Conservation (phyloP, 2,113 vertebrate genomes). For the Malurus alboscapulatus region DNA sequence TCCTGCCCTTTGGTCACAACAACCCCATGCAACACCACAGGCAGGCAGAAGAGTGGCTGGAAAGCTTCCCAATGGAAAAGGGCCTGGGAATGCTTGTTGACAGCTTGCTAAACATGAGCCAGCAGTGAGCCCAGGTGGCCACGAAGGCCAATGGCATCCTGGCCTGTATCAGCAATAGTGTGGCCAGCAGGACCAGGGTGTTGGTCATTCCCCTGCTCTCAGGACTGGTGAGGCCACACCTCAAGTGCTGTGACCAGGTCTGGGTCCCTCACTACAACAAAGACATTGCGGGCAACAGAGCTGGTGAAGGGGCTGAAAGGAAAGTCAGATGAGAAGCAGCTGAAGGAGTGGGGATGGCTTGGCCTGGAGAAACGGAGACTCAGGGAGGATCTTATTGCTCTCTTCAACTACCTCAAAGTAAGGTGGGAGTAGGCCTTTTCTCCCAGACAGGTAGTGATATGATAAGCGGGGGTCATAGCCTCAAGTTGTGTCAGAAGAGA, state of each 20-base stretch:
- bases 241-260: background rate
- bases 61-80: background rate
- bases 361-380: background rate
- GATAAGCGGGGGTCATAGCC: background rate
- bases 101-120: accelerated
- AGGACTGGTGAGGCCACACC: background rate
- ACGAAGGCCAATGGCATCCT: background rate
- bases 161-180: background rate
- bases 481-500: background rate
- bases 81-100: too few species aligned
- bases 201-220: too few species aligned
- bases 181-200: background rate
- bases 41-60: background rate
- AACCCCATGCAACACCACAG: background rate
- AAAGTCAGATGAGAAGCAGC: background rate
- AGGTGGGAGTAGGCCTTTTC: background rate
- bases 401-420: background rate
- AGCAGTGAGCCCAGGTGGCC: background rate
- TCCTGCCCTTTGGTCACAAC: background rate
- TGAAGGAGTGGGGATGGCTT: background rate
- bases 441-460: too few species aligned
- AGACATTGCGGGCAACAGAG: background rate
- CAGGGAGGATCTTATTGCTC: background rate
- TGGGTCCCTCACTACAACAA: background rate
- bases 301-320: background rate